Evolutionary conservation across 2,888 invertebrate genomes (phyloP).

Genomic region (Eilema sororculum): DNA sequence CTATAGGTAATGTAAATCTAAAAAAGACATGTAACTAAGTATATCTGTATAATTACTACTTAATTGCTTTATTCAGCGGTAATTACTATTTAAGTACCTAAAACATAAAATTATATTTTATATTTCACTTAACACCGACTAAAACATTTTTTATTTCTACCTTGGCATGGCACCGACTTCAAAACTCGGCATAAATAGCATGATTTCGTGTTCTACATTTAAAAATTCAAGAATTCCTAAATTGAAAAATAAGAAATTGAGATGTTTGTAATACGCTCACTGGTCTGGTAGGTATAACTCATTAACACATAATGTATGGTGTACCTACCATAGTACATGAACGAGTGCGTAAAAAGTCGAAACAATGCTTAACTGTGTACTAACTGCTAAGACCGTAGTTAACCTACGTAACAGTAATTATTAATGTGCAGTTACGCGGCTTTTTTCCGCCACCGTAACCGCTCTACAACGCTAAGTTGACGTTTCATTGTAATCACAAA

Average conservation of each 20-base stretch:
- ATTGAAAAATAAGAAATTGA: background rate
- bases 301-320: background rate
- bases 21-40: too few relatives aligned
- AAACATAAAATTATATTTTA: background rate
- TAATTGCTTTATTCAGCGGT: too few relatives aligned
- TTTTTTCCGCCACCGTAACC: slow-evolving; percentile 36
- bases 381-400: slow-evolving; percentile 11
- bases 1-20: too few relatives aligned
- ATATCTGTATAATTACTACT: too few relatives aligned
- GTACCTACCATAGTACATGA: background rate
- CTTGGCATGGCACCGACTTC: background rate
- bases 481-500: slow-evolving; percentile 45
- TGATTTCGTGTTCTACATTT: background rate
- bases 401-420: slow-evolving; percentile 45
- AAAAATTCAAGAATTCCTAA: background rate
- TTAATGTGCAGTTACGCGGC: slow-evolving; percentile 48
- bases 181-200: background rate
- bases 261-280: background rate
- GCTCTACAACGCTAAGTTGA: slow-evolving; percentile 42
- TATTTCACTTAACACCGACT: background rate
- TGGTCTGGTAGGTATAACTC: background rate
- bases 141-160: background rate
- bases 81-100: too few relatives aligned
- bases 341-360: slow-evolving; percentile 9
- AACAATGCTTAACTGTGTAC: slow-evolving; percentile 34